A percentile compares a stretch with the other conserved stretches of the same genome.
Conservation (phyloP, 2,113 vertebrate species). For the Paratilapia polleni region DNA sequence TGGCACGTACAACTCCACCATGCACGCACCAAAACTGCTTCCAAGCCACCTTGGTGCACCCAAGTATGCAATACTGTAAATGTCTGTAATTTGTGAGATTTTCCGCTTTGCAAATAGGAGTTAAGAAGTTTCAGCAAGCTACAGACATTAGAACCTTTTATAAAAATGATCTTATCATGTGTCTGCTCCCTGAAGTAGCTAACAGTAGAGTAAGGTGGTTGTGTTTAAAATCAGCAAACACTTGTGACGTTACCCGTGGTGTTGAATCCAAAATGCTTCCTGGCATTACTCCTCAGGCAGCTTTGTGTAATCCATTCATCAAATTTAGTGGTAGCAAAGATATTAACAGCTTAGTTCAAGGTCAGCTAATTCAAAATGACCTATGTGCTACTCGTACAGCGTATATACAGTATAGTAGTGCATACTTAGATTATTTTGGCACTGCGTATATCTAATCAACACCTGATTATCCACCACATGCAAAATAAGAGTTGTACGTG, state of each 20-base stretch:
- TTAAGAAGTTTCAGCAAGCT: not conserved
- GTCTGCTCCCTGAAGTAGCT: not conserved
- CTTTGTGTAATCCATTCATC: not conserved
- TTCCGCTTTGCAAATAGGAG: too few species aligned
- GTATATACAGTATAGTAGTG: not conserved
- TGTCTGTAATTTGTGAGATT: too few species aligned
- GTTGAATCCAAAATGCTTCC: not conserved
- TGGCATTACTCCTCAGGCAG: not conserved
- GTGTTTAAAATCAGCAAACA: not conserved
- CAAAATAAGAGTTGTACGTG: slow-evolving; percentile 28
- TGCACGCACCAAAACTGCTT: accelerated
- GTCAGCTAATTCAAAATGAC: not conserved
- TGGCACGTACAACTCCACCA: slow-evolving; percentile 43
- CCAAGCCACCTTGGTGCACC: not conserved
- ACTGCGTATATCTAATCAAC: not conserved
- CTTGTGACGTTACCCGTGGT: not conserved
- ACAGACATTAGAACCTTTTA: not conserved
- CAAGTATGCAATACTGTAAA: not conserved
- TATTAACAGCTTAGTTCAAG: not conserved
- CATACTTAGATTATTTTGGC: not conserved
- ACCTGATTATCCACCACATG: slow-evolving; percentile 30
- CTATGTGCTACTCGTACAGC: not conserved
- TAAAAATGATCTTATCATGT: not conserved
- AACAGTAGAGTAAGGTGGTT: not conserved
- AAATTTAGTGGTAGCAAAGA: not conserved